phyloP scores from a whole-genome alignment of 2,113 vertebrate species.

The Rutilus rutilus region DNA sequence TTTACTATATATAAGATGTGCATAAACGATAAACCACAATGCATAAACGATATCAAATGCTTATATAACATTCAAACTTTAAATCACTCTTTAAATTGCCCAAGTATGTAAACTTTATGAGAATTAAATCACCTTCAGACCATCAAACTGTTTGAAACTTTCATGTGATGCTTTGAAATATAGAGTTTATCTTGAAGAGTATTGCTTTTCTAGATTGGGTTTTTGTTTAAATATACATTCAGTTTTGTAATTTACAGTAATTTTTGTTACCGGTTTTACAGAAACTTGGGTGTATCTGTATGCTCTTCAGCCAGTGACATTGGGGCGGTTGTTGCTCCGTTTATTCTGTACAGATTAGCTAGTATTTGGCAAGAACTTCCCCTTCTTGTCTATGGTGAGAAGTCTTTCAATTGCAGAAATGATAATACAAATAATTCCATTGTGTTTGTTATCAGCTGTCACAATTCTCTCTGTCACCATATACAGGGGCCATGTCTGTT shows the following conservation, averaged over 20 bases:
- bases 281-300: constrained; percentile 83
- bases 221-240: background rate
- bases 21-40: background rate
- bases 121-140: background rate
- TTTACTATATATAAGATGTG: background rate
- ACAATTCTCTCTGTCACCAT: background rate
- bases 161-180: background rate
- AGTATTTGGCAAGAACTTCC: constrained; percentile 82
- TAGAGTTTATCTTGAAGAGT: background rate
- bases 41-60: background rate
- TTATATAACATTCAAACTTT: background rate
- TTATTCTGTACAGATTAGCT: constrained; percentile 82
- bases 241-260: background rate
- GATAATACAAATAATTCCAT: background rate
- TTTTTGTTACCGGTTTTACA: background rate
- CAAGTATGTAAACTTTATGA: background rate
- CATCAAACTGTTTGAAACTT: background rate
- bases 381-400: constrained; percentile 67
- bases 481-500: constrained; percentile 75
- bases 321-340: constrained; percentile 81
- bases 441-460: background rate
- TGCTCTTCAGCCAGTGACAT: constrained; percentile 83
- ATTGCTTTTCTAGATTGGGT: background rate
- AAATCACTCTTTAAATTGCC: background rate
- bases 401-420: background rate